Percentiles rank a stretch among this genome's conserved stretches.
These are phyloP conservation scores for Trichonephila clavipes DNA, from an alignment of 1,140 invertebrate species.

Conservation along the genomic window DNA sequence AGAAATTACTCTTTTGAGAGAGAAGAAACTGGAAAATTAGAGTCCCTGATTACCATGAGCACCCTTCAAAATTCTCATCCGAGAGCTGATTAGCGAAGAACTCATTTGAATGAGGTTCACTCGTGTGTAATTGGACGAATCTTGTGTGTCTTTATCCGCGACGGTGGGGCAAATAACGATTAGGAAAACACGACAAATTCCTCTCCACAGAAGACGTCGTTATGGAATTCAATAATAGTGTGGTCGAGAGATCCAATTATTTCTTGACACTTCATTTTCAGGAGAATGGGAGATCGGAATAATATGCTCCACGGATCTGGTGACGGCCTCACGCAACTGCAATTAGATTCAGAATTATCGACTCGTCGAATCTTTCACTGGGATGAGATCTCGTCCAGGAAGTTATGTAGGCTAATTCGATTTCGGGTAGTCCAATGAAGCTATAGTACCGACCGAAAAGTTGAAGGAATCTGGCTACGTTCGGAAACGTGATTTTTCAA, in stretches of 20 bases:
- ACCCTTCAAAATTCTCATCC: neutral
- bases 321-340: neutral
- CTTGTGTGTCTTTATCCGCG: neutral
- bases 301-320: neutral
- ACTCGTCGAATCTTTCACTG: neutral
- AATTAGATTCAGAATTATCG: constrained; percentile 14
- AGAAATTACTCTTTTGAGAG: too few relatives aligned
- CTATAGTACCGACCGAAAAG: neutral
- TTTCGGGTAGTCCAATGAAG: neutral
- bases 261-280: constrained; percentile 39
- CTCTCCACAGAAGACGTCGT: neutral
- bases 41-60: neutral
- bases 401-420: neutral
- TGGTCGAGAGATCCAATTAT: constrained; percentile 45
- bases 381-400: neutral
- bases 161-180: neutral
- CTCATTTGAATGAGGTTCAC: neutral
- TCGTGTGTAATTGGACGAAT: neutral
- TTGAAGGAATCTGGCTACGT: too few relatives aligned
- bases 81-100: neutral
- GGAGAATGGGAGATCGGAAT: neutral
- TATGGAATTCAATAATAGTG: constrained; percentile 30
- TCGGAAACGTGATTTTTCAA: too few relatives aligned
- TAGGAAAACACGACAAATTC: neutral
- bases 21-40: neutral